Evolutionary conservation across 2,113 vertebrate genomes (phyloP), one percentile per base, ranked within the genome.

Genomic region (Semicossyphus pulcher): DNA sequence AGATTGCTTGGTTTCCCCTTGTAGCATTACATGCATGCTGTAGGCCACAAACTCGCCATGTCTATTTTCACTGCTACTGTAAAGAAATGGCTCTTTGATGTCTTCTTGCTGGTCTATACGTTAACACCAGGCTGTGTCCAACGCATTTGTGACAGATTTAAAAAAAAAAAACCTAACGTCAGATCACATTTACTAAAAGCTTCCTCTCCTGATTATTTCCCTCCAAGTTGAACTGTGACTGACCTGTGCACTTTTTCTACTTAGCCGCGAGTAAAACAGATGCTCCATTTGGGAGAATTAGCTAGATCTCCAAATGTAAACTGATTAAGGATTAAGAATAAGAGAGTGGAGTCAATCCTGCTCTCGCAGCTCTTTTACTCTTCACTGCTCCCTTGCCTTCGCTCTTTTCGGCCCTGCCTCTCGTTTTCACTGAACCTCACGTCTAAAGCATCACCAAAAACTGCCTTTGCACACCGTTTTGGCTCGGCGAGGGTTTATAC

Each of bases 251-350:
- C 51, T 65, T 80, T 74, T 70, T 44, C 12, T 32, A 48, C 53
- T 76, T 59, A 63, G 45, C 32, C 16, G 39, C 39, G 48, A 71
- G 69, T 79, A 21, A 71, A 76, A 72, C 79, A 79, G 70, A 82
- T 72, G 67, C 76, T 76, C 67, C 20, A 41, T 78, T 77, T 32
- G 36, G 29, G 69, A 61, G 71, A 83, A 81, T 89, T 76, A 85
- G 72, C 52, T 11, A 32, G 37, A 56, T 78, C 59, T 72, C n/a
- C 7, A 23, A 85, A 59, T 72, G 72, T 84, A 67, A 87, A 89
- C 80, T 86, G 77, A 89, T 87, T 81, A 88, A 45, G 85, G 80
- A 83, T 86, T 89, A 79, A 36, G 37, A 66, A 26, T 26, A 66
- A 68, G 52, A 29, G 23, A 28, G 68, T 34, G 36, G 32, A 39